These are phyloP conservation scores for Theonella swinhoei DNA, from an alignment of 37 sponge, comb jelly and placozoan species.

Conservation along the genomic window DNA sequence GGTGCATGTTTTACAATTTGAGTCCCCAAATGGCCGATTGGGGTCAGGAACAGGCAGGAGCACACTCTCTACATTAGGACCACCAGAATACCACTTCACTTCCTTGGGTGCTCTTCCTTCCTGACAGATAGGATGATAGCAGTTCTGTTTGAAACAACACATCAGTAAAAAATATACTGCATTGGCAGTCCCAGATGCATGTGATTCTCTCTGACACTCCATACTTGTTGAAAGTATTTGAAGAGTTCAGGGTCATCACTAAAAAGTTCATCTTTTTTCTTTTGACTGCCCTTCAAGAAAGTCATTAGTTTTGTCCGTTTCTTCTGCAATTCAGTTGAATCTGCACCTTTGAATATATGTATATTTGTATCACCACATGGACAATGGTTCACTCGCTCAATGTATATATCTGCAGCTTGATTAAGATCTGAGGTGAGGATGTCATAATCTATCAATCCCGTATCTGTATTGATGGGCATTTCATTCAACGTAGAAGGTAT, in stretches of 20 bases:
- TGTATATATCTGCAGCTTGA: slow-evolving; percentile 33
- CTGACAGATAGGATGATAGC: slow-evolving; percentile 22
- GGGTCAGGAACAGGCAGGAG: slow-evolving; percentile 25
- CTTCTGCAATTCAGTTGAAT: slow-evolving; percentile 6
- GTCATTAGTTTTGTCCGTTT: neutral
- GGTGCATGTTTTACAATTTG: neutral
- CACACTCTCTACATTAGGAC: neutral
- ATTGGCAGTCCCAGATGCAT: slow-evolving; percentile 20
- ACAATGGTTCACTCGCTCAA: slow-evolving; percentile 3
- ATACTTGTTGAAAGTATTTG: slow-evolving; percentile 9
- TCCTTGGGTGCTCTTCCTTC: neutral
- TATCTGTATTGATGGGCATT: too few species aligned
- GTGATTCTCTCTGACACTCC: slow-evolving; percentile 24
- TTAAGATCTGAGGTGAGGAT: slow-evolving; percentile 20
- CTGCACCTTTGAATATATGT: slow-evolving; percentile 2
- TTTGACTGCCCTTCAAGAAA: slow-evolving; percentile 21
- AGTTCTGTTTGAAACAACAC: slow-evolving; percentile 31
- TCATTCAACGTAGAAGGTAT: slow-evolving; percentile 37
- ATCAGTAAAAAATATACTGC: slow-evolving; percentile 24
- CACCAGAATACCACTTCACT: neutral
- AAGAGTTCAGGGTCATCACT: slow-evolving; percentile 7
- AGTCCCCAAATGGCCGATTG: neutral
- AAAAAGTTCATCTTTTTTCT: neutral
- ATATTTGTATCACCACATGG: slow-evolving; percentile 48
- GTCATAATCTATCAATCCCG: slow-evolving; percentile 31